Conservation (phyloP, 2,888 invertebrate species). For the Orthosia cruda region DNA sequence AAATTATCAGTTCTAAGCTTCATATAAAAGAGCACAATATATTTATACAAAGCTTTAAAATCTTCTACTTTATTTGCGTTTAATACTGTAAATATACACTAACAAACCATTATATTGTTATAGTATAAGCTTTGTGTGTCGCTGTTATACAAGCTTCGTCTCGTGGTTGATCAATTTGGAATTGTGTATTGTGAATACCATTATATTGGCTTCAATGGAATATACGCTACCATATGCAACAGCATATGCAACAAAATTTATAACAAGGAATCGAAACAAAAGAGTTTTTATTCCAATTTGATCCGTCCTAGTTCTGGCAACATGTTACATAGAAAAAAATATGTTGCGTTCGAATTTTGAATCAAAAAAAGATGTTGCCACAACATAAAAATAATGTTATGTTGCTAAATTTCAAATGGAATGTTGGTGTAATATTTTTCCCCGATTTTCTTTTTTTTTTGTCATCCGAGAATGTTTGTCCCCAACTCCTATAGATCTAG, state of each 20-base stretch:
- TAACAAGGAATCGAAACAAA: constrained; percentile 65
- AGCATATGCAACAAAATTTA: constrained; percentile 57
- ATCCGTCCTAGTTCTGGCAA: constrained; percentile 88
- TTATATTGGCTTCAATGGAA: constrained; percentile 85
- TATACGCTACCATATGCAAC: constrained; percentile 40
- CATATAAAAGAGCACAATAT: constrained; percentile 66
- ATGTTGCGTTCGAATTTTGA: constrained; percentile 59
- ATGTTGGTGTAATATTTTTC: constrained; percentile 93
- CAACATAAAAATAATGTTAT: constrained; percentile 78
- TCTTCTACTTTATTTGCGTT: constrained; percentile 75
- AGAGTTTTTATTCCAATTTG: constrained; percentile 87
- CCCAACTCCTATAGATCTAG: constrained; percentile 86
- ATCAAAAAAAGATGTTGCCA: constrained; percentile 83
- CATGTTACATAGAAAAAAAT: constrained; percentile 69
- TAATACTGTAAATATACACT: constrained; percentile 87
- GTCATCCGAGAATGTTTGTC: constrained; percentile 93
- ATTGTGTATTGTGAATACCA: constrained; percentile 84
- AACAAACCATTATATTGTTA: constrained; percentile 87
- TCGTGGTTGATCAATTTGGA: constrained; percentile 90
- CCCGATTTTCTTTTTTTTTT: constrained; percentile 78
- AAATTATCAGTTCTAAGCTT: constrained; percentile 22
- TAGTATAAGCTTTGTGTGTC: constrained; percentile 87
- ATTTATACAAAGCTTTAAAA: constrained; percentile 62
- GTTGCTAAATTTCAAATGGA: constrained; percentile 92
- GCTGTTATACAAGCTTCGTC: constrained; percentile 83